Evolutionary conservation across 2,888 invertebrate genomes (phyloP).

Genomic region (Timema cristinae): DNA sequence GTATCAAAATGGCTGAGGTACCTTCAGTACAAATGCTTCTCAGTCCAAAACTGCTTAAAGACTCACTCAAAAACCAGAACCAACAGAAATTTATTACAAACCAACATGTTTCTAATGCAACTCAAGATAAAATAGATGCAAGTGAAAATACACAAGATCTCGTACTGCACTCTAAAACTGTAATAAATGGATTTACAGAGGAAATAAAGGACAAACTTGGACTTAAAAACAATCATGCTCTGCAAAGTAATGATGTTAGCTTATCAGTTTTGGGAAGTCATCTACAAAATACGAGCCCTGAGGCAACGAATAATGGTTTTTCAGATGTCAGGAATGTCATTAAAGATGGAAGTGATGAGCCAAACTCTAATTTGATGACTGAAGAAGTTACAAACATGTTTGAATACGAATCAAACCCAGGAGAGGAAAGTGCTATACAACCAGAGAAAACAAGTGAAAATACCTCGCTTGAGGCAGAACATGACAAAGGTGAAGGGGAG

Average conservation of each 20-base stretch:
- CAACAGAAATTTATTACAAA: conserved; percentile 10
- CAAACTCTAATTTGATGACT: no score
- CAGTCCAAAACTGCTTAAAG: conserved; percentile 22
- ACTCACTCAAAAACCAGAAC: conserved; percentile 18
- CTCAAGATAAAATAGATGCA: no score
- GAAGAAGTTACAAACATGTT: no score
- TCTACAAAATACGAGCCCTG: no score
- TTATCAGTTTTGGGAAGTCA: no score
- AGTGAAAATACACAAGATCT: neutral
- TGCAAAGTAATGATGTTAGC: no score
- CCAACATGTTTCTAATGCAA: no score
- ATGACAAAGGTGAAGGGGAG: conserved; percentile 36
- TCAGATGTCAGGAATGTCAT: no score
- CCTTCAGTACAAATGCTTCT: conserved; percentile 17
- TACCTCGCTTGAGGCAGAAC: neutral
- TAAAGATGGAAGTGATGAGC: no score
- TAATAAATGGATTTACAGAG: neutral
- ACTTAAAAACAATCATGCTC: neutral
- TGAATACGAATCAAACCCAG: no score
- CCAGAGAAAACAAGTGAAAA: conserved; percentile 10
- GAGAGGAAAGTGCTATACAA: neutral
- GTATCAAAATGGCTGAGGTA: neutral
- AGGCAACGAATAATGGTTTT: no score
- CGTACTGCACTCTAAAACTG: neutral
- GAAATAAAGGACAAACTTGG: neutral